Base-by-base conservation (phyloP, 2,888 invertebrate species). In the Pseudococcus viburni region DNA sequence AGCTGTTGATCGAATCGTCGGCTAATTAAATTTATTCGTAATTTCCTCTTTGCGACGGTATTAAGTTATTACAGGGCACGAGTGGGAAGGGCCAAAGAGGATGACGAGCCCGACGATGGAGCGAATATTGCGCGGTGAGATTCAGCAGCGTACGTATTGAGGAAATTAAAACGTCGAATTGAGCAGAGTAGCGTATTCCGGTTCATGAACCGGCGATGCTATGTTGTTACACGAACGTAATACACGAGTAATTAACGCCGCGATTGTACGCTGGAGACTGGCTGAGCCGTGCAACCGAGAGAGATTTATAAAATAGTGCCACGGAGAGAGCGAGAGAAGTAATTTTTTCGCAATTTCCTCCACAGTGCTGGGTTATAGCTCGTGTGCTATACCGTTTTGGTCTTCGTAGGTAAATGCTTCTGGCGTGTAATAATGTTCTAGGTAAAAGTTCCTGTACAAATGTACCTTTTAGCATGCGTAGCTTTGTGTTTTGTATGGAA, bases 151-250 rank as follows among this genome's bases (percentile, higher is more conserved):
- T 33, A 33, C 12, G 15, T 73, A 73, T 73, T 33, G 68, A 73
- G 68, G 68, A 73, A 73, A 73, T 73, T 73, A 73, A 73, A 73
- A 73, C 68, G 68, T 73, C 68, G 68, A 73, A 73, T 73, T 59
- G 59, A 59, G 59, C 59, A 59, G 59, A 59, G 19, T 59, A 19
- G 59, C 19, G 59, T 59, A 59, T 59, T 59, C 59, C 59, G 59
- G 59, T 59, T 59, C 59, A 59, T 59, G 59, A 59, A 59, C 59
- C 59, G 51, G 15, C 51, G 51, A 59, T 7, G 59, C 1, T 55
- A 55, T 12, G 59, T 59, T 5, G n/a, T 33, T 33, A 33, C 26
- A 33, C 26, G 26, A 33, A 33, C n/a, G 59, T n/a, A 19, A 59
- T 19, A 59, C 19, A 59, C 59, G 19, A 59, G 59, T 19, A 59